Evolutionary conservation across 2,888 invertebrate species (phyloP).

Genomic region (Chaetogeoica ovagalla): DNA sequence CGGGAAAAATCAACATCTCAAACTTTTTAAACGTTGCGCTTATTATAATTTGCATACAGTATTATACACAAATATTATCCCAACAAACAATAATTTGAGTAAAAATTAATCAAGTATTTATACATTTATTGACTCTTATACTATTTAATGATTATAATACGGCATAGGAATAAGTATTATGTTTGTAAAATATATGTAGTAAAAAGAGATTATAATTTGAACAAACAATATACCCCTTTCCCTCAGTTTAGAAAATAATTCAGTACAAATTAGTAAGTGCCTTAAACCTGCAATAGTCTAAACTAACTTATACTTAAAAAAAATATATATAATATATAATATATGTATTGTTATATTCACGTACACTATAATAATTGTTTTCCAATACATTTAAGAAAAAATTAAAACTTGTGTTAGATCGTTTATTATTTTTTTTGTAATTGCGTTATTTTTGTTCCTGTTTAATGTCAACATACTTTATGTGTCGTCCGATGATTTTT

Average conservation of each 20-base stretch:
- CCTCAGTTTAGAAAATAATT: constrained; percentile 36
- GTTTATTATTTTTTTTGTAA: neutral
- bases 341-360: constrained; percentile 10
- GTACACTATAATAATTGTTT: constrained; percentile 11
- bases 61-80: neutral
- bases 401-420: neutral
- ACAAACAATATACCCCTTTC: constrained; percentile 36
- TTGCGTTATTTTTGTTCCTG: neutral
- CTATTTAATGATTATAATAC: neutral
- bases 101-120: constrained; percentile 26
- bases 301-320: constrained; percentile 30
- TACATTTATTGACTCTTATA: constrained; percentile 5
- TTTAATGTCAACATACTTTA: neutral
- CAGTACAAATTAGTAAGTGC: constrained; percentile 52
- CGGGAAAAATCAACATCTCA: neutral
- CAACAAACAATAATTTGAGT: constrained; percentile 22
- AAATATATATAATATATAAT: neutral
- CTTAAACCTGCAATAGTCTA: constrained; percentile 47
- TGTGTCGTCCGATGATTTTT: neutral
- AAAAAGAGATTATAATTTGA: constrained; percentile 7
- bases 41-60: constrained; percentile 30
- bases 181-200: constrained; percentile 16
- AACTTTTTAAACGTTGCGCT: neutral
- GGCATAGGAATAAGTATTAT: constrained; percentile 27
- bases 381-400: constrained; percentile 14